A percentile compares a stretch with the other conserved stretches of the same genome.
phyloP scores from a whole-genome alignment of 2,797 vertebrate genomes.

The Pogoniulus pusillus region DNA sequence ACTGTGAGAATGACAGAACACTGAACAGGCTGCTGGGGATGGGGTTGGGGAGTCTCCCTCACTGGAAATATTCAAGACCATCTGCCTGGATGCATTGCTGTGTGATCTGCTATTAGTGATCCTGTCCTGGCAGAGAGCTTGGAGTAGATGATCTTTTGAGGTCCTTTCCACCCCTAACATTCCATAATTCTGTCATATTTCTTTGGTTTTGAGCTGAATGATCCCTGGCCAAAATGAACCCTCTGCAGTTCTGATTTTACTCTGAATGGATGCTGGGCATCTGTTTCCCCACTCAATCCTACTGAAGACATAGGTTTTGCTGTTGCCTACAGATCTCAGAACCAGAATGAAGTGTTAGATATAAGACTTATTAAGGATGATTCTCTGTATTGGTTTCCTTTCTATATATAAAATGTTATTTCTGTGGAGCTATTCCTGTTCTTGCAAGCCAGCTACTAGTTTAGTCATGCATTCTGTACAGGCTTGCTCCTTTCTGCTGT shows the following conservation, averaged over 20 bases:
- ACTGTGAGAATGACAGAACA: too few species aligned
- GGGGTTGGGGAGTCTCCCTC: too few species aligned
- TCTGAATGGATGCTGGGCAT: background rate
- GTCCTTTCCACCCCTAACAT: too few species aligned
- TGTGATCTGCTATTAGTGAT: too few species aligned
- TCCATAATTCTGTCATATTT: background rate
- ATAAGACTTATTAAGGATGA: background rate
- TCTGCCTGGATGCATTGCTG: too few species aligned
- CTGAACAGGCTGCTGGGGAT: too few species aligned
- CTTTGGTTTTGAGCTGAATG: background rate
- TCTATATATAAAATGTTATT: background rate
- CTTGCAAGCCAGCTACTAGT: background rate
- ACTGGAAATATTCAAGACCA: too few species aligned
- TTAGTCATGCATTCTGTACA: background rate
- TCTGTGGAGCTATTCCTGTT: background rate
- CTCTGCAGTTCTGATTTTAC: background rate
- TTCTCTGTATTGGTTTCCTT: background rate
- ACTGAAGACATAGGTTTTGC: background rate
- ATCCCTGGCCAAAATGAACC: background rate
- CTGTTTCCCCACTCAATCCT: background rate
- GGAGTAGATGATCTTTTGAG: too few species aligned
- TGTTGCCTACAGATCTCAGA: background rate
- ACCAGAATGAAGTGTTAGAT: background rate
- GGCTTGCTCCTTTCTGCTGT: background rate
- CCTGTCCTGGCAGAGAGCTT: too few species aligned